These are phyloP conservation scores for Pandemis corylana DNA, from an alignment of 2,888 invertebrate species.

Conservation along the genomic window DNA sequence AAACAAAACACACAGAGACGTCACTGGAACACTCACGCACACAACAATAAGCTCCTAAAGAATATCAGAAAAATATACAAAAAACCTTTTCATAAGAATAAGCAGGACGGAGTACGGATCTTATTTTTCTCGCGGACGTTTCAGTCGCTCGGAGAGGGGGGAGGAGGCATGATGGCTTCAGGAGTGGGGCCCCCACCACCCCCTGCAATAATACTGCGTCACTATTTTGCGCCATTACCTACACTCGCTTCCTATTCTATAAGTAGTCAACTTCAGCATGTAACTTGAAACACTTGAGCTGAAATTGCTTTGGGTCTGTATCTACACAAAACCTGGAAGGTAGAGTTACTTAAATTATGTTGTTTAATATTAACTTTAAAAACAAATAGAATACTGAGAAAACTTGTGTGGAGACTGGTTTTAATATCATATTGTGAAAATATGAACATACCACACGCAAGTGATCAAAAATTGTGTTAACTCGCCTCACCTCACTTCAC, in stretches of 20 bases:
- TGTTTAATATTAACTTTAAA: background rate
- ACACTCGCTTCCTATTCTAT: slow-evolving; percentile 85
- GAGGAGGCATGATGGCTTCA: slow-evolving; percentile 53
- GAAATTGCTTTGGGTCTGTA: slow-evolving; percentile 4
- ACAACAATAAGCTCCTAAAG: slow-evolving; percentile 62
- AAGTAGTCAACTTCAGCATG: slow-evolving; percentile 76
- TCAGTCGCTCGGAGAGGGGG: slow-evolving; percentile 77
- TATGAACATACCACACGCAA: too few relatives aligned
- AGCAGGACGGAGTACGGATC: slow-evolving; percentile 83
- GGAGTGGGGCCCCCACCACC: slow-evolving; percentile 69
- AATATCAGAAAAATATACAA: slow-evolving; percentile 80
- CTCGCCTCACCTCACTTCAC: too few relatives aligned
- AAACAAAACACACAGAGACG: slow-evolving; percentile 46
- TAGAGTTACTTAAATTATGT: background rate
- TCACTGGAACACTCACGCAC: slow-evolving; percentile 67
- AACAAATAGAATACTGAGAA: too few relatives aligned
- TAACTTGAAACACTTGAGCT: slow-evolving; percentile 50
- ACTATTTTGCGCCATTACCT: slow-evolving; percentile 86
- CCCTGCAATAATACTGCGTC: slow-evolving; percentile 86
- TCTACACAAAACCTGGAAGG: background rate
- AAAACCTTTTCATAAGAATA: slow-evolving; percentile 81
- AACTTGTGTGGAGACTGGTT: too few relatives aligned
- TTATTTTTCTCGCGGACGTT: slow-evolving; percentile 86
- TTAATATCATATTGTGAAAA: too few relatives aligned
- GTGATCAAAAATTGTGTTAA: too few relatives aligned